Conservation (phyloP, 2,888 invertebrate species). For the Lydus trimaculatus region DNA sequence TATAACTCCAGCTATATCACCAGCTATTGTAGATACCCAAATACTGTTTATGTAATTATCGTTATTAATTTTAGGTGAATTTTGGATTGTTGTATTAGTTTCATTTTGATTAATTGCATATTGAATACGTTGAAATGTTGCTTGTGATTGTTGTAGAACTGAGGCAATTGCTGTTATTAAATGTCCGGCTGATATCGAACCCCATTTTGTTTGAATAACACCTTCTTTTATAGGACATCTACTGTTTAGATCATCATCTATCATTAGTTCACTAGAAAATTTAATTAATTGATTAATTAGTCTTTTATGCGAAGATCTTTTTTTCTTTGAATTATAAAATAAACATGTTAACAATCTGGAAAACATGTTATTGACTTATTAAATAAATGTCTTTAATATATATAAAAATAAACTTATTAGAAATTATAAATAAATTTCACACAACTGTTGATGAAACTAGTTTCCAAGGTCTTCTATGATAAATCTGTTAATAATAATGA, state of each 20-base stretch:
- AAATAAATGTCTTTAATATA: conserved; percentile 9
- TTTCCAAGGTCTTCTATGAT: conserved; percentile 7
- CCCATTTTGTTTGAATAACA: conserved; percentile 70
- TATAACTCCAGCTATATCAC: conserved; percentile 73
- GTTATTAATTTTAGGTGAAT: conserved; percentile 25
- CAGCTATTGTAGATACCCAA: conserved; percentile 69
- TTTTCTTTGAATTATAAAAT: not conserved
- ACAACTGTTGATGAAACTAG: conserved; percentile 3
- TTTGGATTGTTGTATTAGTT: conserved; percentile 26
- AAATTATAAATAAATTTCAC: conserved; percentile 15
- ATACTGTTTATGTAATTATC: conserved; percentile 60
- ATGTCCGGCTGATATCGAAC: conserved; percentile 67
- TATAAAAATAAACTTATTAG: conserved; percentile 15
- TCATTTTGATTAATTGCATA: conserved; percentile 50
- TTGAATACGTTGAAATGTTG: conserved; percentile 62
- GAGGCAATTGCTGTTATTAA: conserved; percentile 69
- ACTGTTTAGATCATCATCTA: conserved; percentile 30
- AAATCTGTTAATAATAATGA: not conserved
- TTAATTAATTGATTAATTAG: not conserved
- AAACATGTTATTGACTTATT: conserved; percentile 10
- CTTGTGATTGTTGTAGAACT: conserved; percentile 67
- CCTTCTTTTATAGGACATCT: conserved; percentile 72
- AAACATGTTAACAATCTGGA: conserved; percentile 3
- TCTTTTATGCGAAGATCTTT: not conserved
- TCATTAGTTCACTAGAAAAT: conserved; percentile 21